Evolutionary conservation across 2,113 vertebrate genomes (phyloP), one percentile per base, ranked within the genome.

Genomic region (Sceloporus tristichus): DNA sequence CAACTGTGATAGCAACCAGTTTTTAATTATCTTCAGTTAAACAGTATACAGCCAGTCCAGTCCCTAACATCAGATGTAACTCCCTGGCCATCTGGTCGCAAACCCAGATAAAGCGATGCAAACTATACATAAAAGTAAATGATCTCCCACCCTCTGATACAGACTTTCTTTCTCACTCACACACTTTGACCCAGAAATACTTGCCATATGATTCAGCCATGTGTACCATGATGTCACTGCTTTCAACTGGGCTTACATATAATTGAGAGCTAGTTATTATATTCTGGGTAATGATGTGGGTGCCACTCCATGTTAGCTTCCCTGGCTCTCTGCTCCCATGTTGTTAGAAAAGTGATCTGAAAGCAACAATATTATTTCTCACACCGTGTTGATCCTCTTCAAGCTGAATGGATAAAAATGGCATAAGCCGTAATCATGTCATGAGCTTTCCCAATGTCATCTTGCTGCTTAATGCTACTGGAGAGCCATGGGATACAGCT

Each of bases 1-100:
- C 88, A 89, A n/a, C 70, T 85, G 66, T 73, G 88, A 78, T 70
- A 90, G 78, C 85, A 59, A 76, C 34, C 79, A 90, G 34, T 48
- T 48, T 34, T 71, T 86, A 78, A 83, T 68, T 59, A 79, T 82
- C 65, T 83, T 86, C 65, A 78, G 48, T 85, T 68, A 89, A 82
- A 81, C 54, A 27, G n/a, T 9, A 89, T 42, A 74, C 42, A 70
- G 70, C 54, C 48, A 86, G 56, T 76, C 66, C 79, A 68, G 10
- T 42, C 34, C 75, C 68, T 27, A 71, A 14, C 29, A 85, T 34
- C 21, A 77, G 59, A 82, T 86, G 34, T 5, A 86, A 70, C 59
- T 56, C 78, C 73, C 84, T 77, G 21, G 1, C 71, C 84, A 79
- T 86, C 88, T 86, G 84, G 54, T n/a, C 42, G n/a, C 23, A 80